phyloP scores from a whole-genome alignment of 1,140 invertebrate genomes.

The Drosophila miranda region DNA sequence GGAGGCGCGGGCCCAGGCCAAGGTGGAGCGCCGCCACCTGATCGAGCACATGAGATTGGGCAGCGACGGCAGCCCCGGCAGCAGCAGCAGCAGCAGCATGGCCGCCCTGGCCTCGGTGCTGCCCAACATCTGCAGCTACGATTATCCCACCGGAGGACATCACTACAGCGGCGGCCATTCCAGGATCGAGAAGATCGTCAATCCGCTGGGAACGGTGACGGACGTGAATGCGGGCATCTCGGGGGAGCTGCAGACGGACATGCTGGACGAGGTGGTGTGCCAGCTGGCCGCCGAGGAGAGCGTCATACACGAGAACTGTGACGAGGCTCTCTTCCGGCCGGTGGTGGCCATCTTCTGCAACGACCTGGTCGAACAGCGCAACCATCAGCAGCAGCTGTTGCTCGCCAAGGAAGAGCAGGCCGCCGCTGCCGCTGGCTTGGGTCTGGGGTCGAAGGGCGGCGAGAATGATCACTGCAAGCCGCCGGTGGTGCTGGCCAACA shows the following conservation, averaged over 20 bases:
- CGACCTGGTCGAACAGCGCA: conserved; percentile 48
- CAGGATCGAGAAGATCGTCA: conserved; percentile 85
- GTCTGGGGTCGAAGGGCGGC: background rate
- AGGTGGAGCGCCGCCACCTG: too few relatives aligned
- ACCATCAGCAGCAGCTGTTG: conserved; percentile 42
- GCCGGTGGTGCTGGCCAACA: conserved; percentile 68
- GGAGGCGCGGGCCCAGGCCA: conserved; percentile 1
- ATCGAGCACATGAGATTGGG: background rate
- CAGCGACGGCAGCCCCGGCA: conserved; percentile 2
- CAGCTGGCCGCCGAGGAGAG: conserved; percentile 81
- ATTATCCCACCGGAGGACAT: conserved; percentile 8
- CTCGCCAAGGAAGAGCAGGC: conserved; percentile 3
- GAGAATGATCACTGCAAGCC: conserved; percentile 44
- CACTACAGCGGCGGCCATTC: conserved; percentile 1
- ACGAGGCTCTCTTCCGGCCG: conserved; percentile 86
- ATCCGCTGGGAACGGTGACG: conserved; percentile 87
- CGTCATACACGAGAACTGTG: conserved; percentile 85
- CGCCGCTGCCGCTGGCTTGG: too few relatives aligned
- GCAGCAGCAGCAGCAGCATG: conserved; percentile 10
- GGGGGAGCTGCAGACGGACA: conserved; percentile 84
- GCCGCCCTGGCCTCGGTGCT: conserved; percentile 55
- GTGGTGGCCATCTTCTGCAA: conserved; percentile 83
- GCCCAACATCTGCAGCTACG: conserved; percentile 74
- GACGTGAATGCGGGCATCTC: conserved; percentile 82
- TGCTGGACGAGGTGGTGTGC: conserved; percentile 81